Evolutionary conservation across 2,888 invertebrate species (phyloP), one percentile per base, ranked within the genome.

Genomic region (Cylindroiulus punctatus): DNA sequence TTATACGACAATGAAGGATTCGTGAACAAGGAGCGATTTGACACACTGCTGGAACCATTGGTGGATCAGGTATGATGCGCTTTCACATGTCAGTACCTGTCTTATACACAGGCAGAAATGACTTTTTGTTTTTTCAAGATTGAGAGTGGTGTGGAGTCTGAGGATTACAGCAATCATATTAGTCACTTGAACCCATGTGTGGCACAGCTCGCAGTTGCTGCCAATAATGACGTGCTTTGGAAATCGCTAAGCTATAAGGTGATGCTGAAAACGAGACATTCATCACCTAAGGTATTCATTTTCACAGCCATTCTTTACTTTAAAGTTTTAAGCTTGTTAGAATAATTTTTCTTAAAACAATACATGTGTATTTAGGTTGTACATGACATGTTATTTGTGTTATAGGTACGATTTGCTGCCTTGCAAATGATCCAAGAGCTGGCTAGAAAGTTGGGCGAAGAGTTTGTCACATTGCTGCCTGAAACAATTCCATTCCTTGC

Each of bases 401-500:
- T 30, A 4, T 88, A 92, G 92, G 92, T 93, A 47, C 93, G 96
- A 86, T 92, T 96, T 85, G 93, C 93, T 85, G 93, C 95, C 0
- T 92, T 97, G 76, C 93, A 94, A 88, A 94, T 94, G 88, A 92
- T 96, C 88, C 94, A 95, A 86, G 94, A 95, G 88, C 94, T 97
- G 89, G 96, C 96, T 3, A 93, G 94, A 84, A 96, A 95, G 90
- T 92, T 98, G 0, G 97, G 96, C 3, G 96, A 96, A 90, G 96
- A 96, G 90, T 98, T 97, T 92, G 93, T 97, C 89, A 94, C 96
- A 0, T 92, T 98, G 0, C 91, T 98, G 85, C 97, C 98, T 0
- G 98, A 98, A 90, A 97, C 97, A 5, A 95, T 98, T 88, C 98
- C 98, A 0, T 98, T 98, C 93, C 92, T 98, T 52, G 96, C 97